These are phyloP conservation scores for Lobophora halterata DNA, from an alignment of 2,888 invertebrate genomes.

Conservation along the genomic window DNA sequence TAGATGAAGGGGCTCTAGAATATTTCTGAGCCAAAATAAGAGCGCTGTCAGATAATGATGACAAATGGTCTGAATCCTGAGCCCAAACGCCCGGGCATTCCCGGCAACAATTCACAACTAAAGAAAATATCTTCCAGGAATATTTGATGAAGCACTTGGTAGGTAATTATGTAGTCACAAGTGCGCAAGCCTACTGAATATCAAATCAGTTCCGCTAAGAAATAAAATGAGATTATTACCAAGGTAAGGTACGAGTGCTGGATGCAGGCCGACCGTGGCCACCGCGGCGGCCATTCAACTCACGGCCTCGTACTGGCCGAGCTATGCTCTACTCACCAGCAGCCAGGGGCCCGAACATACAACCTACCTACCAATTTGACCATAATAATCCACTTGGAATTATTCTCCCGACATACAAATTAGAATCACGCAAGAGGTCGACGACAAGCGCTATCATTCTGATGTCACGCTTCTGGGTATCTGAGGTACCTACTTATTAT, in stretches of 20 bases:
- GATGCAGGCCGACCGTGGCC: constrained; percentile 54
- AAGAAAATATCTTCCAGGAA: constrained; percentile 8
- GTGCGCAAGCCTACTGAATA: constrained; percentile 45
- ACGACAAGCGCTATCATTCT: constrained; percentile 17
- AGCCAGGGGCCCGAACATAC: constrained; percentile 20
- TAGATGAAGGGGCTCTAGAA: too few relatives aligned
- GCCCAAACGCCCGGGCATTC: neutral
- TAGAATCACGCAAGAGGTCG: constrained; percentile 25
- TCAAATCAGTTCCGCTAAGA: constrained; percentile 57
- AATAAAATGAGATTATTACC: constrained; percentile 66
- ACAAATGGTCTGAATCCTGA: neutral
- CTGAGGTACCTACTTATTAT: too few relatives aligned
- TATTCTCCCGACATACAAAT: constrained; percentile 23
- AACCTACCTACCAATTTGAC: constrained; percentile 19
- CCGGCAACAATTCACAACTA: neutral
- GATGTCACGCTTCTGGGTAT: constrained; percentile 22
- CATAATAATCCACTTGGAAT: constrained; percentile 27
- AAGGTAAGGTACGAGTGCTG: constrained; percentile 67
- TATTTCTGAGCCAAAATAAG: too few relatives aligned
- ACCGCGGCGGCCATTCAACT: constrained; percentile 71
- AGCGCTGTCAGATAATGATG: neutral
- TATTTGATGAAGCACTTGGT: neutral
- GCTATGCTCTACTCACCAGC: constrained; percentile 36
- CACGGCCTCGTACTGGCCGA: constrained; percentile 49
- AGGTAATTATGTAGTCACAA: constrained; percentile 23